Evolutionary conservation across 2,888 invertebrate species (phyloP).

Genomic region (Morpho achilles): DNA sequence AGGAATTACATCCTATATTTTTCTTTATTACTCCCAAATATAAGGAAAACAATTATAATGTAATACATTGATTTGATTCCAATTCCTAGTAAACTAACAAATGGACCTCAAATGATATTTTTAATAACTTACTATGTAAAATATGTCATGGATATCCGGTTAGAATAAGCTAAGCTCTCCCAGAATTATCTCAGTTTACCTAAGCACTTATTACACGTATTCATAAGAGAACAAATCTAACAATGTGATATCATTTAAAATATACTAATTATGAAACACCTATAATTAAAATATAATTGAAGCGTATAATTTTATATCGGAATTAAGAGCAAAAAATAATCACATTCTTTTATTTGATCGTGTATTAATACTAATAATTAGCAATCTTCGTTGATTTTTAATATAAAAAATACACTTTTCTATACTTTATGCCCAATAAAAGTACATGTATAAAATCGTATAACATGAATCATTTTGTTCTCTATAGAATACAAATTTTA

Average conservation of each 20-base stretch:
- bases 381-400: too few species aligned
- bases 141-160: constrained; percentile 33
- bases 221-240: constrained; percentile 21
- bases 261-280: too few species aligned
- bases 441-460: too few species aligned
- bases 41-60: background rate
- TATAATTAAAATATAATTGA: too few species aligned
- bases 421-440: too few species aligned
- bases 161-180: constrained; percentile 38
- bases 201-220: constrained; percentile 26
- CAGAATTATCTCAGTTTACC: constrained; percentile 23
- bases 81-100: constrained; percentile 27
- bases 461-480: constrained; percentile 8
- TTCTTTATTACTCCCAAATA: background rate
- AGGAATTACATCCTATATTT: background rate
- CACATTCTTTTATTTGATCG: too few species aligned
- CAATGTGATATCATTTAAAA: too few species aligned
- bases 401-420: too few species aligned
- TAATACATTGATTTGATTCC: constrained; percentile 18
- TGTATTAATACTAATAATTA: too few species aligned
- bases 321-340: too few species aligned
- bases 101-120: constrained; percentile 34
- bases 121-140: constrained; percentile 28
- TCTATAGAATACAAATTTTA: constrained; percentile 20
- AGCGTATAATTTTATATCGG: too few species aligned